Base-by-base conservation (phyloP, 2,113 vertebrate genomes). In the Pedionomus torquatus region DNA sequence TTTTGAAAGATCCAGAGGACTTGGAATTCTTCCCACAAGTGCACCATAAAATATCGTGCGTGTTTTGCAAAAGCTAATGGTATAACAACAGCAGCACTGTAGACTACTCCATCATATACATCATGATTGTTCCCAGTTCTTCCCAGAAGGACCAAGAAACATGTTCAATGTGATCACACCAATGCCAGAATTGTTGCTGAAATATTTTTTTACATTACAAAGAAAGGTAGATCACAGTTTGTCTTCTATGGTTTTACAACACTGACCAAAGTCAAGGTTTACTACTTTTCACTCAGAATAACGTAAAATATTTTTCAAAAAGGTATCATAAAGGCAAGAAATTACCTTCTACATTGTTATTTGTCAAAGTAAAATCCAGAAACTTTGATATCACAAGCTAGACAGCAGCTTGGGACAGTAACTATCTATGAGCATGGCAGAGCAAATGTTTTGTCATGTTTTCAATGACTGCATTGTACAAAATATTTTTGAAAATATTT, bases 11-110 rank as follows among this genome's bases (percentile, higher is more conserved):
- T 58, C 86, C 2, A 2, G 48, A 63, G 21, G 12, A 79, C 12
- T 63, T 17, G 10, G 51, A 87, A 71, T 61, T 80, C 25, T 69
- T 80, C 23, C 43, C 25, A 60, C 5, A 31, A 20, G 2, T 16
- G 25, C 18, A 63, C 9, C 14, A 54, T 49, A 44, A 93, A 91
- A 51, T 4, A 4, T 26, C 19, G 7, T 4, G 2, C 10, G 5
- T 7, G 6, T 64, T 68, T 1, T 4, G 39, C 1, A 4, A 61
- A 83, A 84, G 16, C 48, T 0, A 0, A 19, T 33, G 49, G 17
- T 25, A 41, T 55, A 33, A 33, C 7, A 88, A 14, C 8, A 64
- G 12, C 15, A n/a, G 5, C 13, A 43, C 15, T 51, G 5, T 15
- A 64, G 11, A 54, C 10, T 31, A 14, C 26, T 54, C 20, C 9